Evolutionary conservation across 2,888 invertebrate species (phyloP).

Genomic region (Chloroclysta siterata): DNA sequence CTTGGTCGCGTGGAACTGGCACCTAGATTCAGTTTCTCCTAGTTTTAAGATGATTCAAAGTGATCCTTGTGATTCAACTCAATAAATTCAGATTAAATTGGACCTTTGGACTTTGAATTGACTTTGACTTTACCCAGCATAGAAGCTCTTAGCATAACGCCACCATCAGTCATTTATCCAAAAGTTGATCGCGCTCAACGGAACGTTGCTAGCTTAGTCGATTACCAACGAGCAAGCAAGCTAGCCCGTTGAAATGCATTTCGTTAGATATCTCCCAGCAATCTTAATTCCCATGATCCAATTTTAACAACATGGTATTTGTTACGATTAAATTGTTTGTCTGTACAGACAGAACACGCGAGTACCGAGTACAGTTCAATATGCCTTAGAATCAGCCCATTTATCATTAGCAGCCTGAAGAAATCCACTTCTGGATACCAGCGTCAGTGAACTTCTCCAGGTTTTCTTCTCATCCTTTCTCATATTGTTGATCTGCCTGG

Average conservation of each 20-base stretch:
- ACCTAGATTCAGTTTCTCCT: no score
- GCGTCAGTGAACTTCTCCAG: not conserved
- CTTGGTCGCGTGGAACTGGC: no score
- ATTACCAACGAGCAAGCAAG: not conserved
- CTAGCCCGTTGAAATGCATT: not conserved
- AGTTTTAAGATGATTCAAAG: no score
- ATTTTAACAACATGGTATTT: constrained; percentile 6
- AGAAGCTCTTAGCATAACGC: no score
- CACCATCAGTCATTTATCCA: no score
- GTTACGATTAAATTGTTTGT: constrained; percentile 5
- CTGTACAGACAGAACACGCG: constrained; percentile 2
- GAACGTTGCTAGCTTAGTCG: no score
- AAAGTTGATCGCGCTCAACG: not conserved
- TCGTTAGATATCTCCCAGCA: not conserved
- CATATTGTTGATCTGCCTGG: no score
- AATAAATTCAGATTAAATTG: no score
- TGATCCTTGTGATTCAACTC: no score
- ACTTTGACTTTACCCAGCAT: no score
- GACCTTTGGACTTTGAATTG: no score
- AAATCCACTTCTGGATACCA: not conserved
- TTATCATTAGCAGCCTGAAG: not conserved
- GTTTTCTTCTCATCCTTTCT: no score
- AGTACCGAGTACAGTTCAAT: not conserved
- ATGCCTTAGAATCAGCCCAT: not conserved
- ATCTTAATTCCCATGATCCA: constrained; percentile 7